Percentiles rank a stretch among this genome's conserved stretches.
These are phyloP conservation scores for Poliocrania exsul DNA, from an alignment of 2,797 vertebrate species.

Conservation along the genomic window DNA sequence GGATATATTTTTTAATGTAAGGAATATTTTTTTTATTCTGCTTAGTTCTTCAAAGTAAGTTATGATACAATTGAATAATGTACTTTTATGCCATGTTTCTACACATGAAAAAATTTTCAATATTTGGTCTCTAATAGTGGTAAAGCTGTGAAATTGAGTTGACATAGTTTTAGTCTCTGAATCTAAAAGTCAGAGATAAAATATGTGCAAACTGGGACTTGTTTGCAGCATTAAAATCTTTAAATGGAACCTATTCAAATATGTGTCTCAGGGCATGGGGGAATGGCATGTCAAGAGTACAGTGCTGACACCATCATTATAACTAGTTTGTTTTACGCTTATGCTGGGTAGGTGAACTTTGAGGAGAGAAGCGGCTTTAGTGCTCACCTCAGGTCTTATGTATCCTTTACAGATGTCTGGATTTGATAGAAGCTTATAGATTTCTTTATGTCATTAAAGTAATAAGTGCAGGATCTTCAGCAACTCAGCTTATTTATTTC, in stretches of 20 bases:
- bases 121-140: neutral
- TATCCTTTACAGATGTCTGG: neutral
- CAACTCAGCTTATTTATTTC: neutral
- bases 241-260: neutral
- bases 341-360: neutral
- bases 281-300: neutral
- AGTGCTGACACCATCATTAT: neutral
- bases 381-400: neutral
- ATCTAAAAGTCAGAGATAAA: neutral
- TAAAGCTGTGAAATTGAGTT: neutral
- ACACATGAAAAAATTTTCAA: neutral
- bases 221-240: neutral
- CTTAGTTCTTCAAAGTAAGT: neutral
- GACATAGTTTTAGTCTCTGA: neutral
- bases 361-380: neutral
- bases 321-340: neutral
- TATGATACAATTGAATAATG: neutral
- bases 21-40: neutral
- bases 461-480: neutral
- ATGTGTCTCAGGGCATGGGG: neutral
- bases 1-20: neutral
- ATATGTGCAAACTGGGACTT: neutral
- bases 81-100: neutral
- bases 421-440: neutral
- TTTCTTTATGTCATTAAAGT: neutral